These are phyloP conservation scores for Suillia variegata DNA, from an alignment of 2,888 invertebrate genomes.

Conservation along the genomic window DNA sequence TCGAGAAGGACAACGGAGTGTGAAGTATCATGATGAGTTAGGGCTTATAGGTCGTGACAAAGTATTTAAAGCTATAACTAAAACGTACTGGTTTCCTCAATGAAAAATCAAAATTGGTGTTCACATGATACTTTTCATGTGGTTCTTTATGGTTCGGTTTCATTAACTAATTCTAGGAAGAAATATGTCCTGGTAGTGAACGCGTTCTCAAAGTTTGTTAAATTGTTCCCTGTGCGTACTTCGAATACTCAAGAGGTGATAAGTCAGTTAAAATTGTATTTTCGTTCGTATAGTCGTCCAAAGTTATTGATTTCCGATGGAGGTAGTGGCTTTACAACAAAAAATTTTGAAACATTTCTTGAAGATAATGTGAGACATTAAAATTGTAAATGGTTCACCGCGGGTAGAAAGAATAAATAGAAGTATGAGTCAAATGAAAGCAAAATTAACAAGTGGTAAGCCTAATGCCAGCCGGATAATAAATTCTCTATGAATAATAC, in stretches of 20 bases:
- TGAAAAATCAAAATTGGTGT: background rate
- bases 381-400: constrained; percentile 6
- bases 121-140: constrained; percentile 15
- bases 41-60: constrained; percentile 17
- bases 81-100: constrained; percentile 20
- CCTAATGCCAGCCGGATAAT: constrained; percentile 7
- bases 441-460: constrained; percentile 5
- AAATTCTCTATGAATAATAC: constrained; percentile 39
- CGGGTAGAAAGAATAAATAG: constrained; percentile 18
- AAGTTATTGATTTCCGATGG: constrained; percentile 15
- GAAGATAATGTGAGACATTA: background rate
- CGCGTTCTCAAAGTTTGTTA: constrained; percentile 7
- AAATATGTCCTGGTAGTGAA: constrained; percentile 3
- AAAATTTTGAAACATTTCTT: constrained; percentile 13
- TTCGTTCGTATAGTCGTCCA: constrained; percentile 12
- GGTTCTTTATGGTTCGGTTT: constrained; percentile 17
- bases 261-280: constrained; percentile 9
- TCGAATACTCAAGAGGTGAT: constrained; percentile 1
- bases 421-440: constrained; percentile 6
- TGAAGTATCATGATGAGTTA: constrained; percentile 24
- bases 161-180: constrained; percentile 15
- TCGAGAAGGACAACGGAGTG: constrained; percentile 37
- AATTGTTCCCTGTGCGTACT: background rate
- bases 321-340: constrained; percentile 17
- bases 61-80: background rate